A percentile compares a stretch with the other conserved stretches of the same genome.
phyloP scores from a whole-genome alignment of 2,113 vertebrate genomes.

The Oryzias woworae region DNA sequence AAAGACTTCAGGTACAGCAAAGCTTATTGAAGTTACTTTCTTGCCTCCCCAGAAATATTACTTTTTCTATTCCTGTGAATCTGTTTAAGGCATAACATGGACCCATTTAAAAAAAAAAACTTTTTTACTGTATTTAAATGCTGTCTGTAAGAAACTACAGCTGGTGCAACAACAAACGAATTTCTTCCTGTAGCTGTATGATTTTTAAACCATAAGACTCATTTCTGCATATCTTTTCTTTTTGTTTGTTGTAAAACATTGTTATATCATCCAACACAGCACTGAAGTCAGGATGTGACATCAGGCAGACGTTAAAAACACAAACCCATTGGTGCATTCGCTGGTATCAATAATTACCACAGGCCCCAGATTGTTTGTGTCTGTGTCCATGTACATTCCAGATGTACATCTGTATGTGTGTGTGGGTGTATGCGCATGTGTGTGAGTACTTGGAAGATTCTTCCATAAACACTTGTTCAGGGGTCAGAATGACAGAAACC shows the following conservation, averaged over 20 bases:
- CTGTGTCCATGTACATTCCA: conserved; percentile 19
- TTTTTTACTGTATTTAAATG: conserved; percentile 30
- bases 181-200: no score
- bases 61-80: conserved; percentile 20
- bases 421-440: conserved; percentile 12
- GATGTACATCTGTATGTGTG: conserved; percentile 17
- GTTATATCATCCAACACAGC: conserved; percentile 20
- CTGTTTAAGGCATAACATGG: conserved; percentile 22
- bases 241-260: conserved; percentile 20
- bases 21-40: neutral
- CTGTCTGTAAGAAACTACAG: conserved; percentile 2
- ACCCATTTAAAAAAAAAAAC: conserved; percentile 16
- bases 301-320: conserved; percentile 14
- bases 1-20: neutral
- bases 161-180: no score
- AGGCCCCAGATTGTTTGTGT: conserved; percentile 12
- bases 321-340: conserved; percentile 33
- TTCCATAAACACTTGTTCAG: conserved; percentile 43
- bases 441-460: neutral
- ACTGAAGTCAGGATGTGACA: conserved; percentile 40
- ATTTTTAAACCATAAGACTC: conserved; percentile 22
- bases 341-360: conserved; percentile 46
- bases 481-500: conserved; percentile 40
- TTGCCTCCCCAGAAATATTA: conserved; percentile 35
- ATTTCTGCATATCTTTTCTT: conserved; percentile 28